Conservation (phyloP, 2,797 vertebrate species). For the Sebastes goodei region DNA sequence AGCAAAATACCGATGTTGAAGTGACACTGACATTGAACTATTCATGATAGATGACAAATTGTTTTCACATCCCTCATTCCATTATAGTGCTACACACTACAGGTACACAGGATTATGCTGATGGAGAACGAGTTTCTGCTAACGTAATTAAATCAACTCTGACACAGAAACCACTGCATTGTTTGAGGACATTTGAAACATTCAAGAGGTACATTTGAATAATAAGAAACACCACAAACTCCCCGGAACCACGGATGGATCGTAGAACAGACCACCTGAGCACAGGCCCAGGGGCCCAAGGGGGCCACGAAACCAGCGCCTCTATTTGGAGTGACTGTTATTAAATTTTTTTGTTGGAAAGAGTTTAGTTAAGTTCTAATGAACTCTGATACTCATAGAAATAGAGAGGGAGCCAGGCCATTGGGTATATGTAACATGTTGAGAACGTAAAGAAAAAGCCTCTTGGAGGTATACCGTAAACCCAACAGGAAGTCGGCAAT, state of each 20-base stretch:
- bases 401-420: neutral
- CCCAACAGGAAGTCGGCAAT: neutral
- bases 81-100: constrained; percentile 24
- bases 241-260: neutral
- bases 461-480: too few relatives aligned
- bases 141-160: constrained; percentile 42
- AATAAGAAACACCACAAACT: neutral
- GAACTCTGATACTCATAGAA: neutral
- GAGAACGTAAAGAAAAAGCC: too few relatives aligned
- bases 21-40: constrained; percentile 60
- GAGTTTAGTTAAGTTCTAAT: neutral
- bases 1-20: constrained; percentile 59
- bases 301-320: neutral
- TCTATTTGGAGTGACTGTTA: too few relatives aligned
- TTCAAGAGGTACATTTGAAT: constrained; percentile 6
- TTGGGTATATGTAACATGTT: too few relatives aligned
- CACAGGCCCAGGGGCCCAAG: neutral
- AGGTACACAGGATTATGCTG: constrained; percentile 46
- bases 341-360: neutral
- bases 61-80: constrained; percentile 50
- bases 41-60: constrained; percentile 55
- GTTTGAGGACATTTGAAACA: constrained; percentile 22
- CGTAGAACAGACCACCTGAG: neutral
- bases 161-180: constrained; percentile 27
- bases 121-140: constrained; percentile 38